Evolutionary conservation across 2,113 vertebrate species (phyloP), one percentile per base, ranked within the genome.

Genomic region (Myotis yumanensis): DNA sequence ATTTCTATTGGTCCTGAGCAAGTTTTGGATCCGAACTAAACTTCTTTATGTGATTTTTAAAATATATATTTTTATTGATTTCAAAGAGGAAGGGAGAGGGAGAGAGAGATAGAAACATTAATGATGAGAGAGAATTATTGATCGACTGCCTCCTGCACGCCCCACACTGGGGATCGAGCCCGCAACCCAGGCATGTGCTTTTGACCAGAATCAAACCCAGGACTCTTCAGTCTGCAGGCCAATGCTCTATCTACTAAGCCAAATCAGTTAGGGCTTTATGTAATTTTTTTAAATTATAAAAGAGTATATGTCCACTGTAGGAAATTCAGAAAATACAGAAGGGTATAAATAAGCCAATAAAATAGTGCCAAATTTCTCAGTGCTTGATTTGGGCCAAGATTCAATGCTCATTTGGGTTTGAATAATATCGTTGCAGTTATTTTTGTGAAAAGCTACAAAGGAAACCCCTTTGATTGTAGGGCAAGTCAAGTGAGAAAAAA

Each of bases 381-480:
- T 75, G 23, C 77, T 89, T 88, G 28, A 92, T 79, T 51, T 88
- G 43, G 68, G 59, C 37, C 89, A 22, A 87, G 30, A 69, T 77
- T 77, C 81, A 96, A 90, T 88, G 51, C 23, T 92, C 18, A 57
- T 93, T 48, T 69, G 28, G 35, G 35, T 92, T 92, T 94, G 73
- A 92, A 77, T 79, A 87, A 82, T 37, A 90, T 18, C 16, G 32
- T 1, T 57, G 59, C 7, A 46, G 9, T 73, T 80, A 72, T 93
- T 95, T 86, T 91, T 85, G 35, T 84, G 68, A 96, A 80, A 48
- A 90, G 80, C 20, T 80, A 37, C 25, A 75, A 80, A 90, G 66
- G 82, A 92, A 90, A 84, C 22, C 8, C 6, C 62, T 95, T 77
- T 76, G 80, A 66, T 82, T 88, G 11, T 62, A 82, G 75, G 66